These are phyloP conservation scores for Mythimna ferrago DNA, from an alignment of 2,888 invertebrate genomes.

Conservation along the genomic window DNA sequence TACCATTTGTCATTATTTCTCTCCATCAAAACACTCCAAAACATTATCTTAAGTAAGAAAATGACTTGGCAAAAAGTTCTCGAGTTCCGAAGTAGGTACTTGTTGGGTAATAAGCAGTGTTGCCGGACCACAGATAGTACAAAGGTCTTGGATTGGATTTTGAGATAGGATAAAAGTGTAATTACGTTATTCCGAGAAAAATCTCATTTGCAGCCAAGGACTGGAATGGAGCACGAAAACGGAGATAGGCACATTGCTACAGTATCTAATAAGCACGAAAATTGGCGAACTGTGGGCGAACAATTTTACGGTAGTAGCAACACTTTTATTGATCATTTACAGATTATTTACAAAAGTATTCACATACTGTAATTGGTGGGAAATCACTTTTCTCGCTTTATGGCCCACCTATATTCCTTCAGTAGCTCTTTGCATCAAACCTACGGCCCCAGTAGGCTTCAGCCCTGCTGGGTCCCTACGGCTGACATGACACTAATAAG, in stretches of 20 bases:
- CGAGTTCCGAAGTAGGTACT: slow-evolving; percentile 37
- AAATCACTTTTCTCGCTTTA: too few relatives aligned
- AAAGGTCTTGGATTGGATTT: slow-evolving; percentile 54
- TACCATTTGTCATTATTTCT: slow-evolving; percentile 14
- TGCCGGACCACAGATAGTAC: slow-evolving; percentile 48
- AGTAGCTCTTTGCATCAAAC: too few relatives aligned
- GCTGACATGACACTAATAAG: slow-evolving; percentile 32
- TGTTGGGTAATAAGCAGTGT: slow-evolving; percentile 44
- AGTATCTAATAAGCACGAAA: slow-evolving; percentile 47
- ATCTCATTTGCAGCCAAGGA: slow-evolving; percentile 49
- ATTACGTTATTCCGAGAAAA: slow-evolving; percentile 50
- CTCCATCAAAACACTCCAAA: slow-evolving; percentile 17
- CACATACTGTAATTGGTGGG: too few relatives aligned
- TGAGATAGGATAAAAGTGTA: slow-evolving; percentile 46
- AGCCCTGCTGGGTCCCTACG: too few relatives aligned
- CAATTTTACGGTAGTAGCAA: slow-evolving; percentile 15
- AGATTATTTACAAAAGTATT: slow-evolving; percentile 11
- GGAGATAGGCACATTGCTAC: slow-evolving; percentile 43
- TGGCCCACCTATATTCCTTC: too few relatives aligned
- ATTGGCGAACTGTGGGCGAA: slow-evolving; percentile 31
- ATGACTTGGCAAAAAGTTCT: slow-evolving; percentile 41
- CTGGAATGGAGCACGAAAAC: slow-evolving; percentile 38
- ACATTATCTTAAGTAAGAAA: slow-evolving; percentile 35
- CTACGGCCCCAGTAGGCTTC: too few relatives aligned
- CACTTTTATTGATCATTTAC: slow-evolving; percentile 6